Conservation (phyloP, 2,888 invertebrate genomes). For the Hypolimnas misippus region DNA sequence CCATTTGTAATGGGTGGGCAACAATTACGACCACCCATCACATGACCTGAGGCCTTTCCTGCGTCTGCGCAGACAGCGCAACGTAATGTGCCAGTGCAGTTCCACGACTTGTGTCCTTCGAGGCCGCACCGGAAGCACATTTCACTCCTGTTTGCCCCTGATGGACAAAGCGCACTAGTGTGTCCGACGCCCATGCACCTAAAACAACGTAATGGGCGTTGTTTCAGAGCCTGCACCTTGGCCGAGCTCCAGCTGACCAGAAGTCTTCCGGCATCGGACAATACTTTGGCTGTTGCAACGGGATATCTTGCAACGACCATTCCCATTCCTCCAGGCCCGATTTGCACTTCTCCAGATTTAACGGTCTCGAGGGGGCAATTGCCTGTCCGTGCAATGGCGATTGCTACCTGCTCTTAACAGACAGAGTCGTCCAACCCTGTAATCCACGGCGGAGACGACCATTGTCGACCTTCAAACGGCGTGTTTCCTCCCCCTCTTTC, state of each 20-base stretch:
- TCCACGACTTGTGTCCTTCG: neutral
- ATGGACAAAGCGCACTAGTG: neutral
- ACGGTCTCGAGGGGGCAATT: too few relatives aligned
- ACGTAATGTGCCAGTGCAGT: neutral
- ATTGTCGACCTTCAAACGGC: too few relatives aligned
- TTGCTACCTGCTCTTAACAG: neutral
- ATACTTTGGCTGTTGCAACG: neutral
- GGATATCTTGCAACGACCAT: neutral
- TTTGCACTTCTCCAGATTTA: too few relatives aligned
- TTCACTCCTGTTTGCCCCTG: neutral
- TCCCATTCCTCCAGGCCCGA: too few relatives aligned
- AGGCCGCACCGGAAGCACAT: neutral
- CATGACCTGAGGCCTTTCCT: neutral
- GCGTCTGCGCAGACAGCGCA: slow-evolving; percentile 8
- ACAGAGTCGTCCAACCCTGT: slow-evolving; percentile 15
- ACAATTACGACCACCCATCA: neutral
- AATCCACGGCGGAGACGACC: neutral
- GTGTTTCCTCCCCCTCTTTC: too few relatives aligned
- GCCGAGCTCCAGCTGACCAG: slow-evolving; percentile 8
- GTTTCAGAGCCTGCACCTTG: neutral
- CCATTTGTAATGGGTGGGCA: neutral
- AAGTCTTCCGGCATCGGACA: neutral
- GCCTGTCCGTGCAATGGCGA: too few relatives aligned
- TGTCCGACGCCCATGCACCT: neutral
- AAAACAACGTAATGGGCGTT: neutral